phyloP scores from a whole-genome alignment of 2,888 invertebrate genomes.

The Eupithecia inturbata region DNA sequence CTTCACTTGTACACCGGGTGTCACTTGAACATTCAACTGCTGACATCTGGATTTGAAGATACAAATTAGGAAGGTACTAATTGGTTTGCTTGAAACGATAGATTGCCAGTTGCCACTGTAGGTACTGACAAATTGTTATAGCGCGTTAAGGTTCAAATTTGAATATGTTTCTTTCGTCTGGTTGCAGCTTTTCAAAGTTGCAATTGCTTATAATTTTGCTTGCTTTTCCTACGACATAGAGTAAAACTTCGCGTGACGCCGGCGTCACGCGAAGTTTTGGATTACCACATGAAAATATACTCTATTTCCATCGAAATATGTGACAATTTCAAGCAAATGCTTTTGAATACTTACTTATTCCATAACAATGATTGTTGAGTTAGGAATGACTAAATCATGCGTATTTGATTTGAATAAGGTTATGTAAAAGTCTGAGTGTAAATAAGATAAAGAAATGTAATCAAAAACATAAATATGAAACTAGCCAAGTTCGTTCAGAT shows the following conservation, averaged over 20 bases:
- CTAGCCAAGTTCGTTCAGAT: too few relatives aligned
- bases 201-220: not conserved
- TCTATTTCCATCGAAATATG: not conserved
- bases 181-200: not conserved
- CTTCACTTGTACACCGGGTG: not conserved
- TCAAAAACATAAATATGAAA: too few relatives aligned
- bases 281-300: not conserved
- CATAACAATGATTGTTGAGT: not conserved
- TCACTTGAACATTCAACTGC: not conserved
- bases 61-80: not conserved
- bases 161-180: not conserved
- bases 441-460: not conserved
- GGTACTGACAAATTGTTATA: not conserved
- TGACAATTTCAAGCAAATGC: not conserved
- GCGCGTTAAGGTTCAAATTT: not conserved
- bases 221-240: not conserved
- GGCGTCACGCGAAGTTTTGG: too few relatives aligned
- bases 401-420: not conserved
- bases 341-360: not conserved
- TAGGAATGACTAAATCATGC: slow-evolving; percentile 2
- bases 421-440: not conserved
- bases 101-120: not conserved
- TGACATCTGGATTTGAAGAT: not conserved
- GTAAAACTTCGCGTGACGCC: not conserved
- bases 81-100: not conserved